Base-by-base conservation (phyloP, 2,797 vertebrate genomes). In the Schizopygopsis malacanthus region DNA sequence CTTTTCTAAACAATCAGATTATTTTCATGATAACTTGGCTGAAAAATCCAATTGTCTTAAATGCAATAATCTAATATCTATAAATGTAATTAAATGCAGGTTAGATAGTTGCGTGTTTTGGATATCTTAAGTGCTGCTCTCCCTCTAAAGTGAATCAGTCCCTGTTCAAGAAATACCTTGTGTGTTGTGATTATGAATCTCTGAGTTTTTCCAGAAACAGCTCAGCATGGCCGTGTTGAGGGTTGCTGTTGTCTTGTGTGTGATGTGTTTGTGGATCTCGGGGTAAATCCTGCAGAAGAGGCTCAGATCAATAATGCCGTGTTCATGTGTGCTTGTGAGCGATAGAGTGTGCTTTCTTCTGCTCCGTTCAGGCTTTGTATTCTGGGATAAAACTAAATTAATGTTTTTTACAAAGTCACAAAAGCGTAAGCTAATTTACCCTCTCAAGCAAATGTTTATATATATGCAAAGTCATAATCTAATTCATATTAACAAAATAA, bases 191-290 rank as follows among this genome's bases (percentile, higher is more conserved):
- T n/a, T n/a, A 59, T 13, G 12, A 28, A 15, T 63, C 61, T 63
- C 61, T 15, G 61, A 15, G 25, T 65, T 65, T 33, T 65, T 65
- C 61, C 61, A 16, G 61, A 65, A 33, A 65, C 33, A 65, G 61
- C 61, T 65, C 12, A 15, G 13, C 25, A 3, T 33, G 61, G 25
- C 25, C 25, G 13, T 33, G 61, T 33, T 28, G 5, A 65, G 61
- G 25, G 61, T 13, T 13, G 59, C 59, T 63, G 59, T 25, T 63
- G 59, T 63, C 59, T 72, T n/a, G 70, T 25, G 20, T 71, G 12
- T 73, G 71, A 47, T 47, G 47, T 33, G 50, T 65, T 33, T 65
- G 61, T 65, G 61, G 61, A 65, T 65, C 61, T 65, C 25, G 33
- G 61, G 61, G 6, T 65, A 65, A 65, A 65, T 65, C 61, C 61